Percentiles rank a stretch among this genome's conserved stretches.
Conservation (phyloP, 2,797 vertebrate species). For the Gallirallus australis region DNA sequence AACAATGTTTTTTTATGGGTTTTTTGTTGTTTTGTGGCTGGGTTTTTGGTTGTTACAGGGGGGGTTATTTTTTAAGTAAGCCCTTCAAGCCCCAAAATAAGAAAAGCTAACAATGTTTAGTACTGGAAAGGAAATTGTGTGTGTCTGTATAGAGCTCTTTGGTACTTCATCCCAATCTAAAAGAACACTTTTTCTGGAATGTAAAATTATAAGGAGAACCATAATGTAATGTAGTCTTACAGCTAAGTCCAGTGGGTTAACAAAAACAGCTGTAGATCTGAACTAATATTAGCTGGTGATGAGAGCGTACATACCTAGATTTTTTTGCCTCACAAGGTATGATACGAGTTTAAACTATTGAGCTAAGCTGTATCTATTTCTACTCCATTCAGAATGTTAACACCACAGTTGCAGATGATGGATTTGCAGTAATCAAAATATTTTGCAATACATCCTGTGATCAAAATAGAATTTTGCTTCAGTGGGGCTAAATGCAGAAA, state of each 20-base stretch:
- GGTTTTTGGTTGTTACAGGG: accelerated
- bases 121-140: background rate
- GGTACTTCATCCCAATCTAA: background rate
- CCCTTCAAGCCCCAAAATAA: background rate
- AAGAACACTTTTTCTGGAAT: background rate
- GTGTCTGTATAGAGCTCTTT: background rate
- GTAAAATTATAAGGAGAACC: background rate
- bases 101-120: background rate
- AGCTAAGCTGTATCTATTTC: slow-evolving; percentile 54
- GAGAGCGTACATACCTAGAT: slow-evolving; percentile 3
- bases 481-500: background rate
- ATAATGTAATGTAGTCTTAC: background rate
- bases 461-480: slow-evolving; percentile 63
- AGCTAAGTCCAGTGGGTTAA: background rate
- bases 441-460: slow-evolving; percentile 47
- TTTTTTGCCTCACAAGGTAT: slow-evolving; percentile 63
- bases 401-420: slow-evolving; percentile 17
- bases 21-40: background rate
- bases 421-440: slow-evolving; percentile 46
- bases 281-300: slow-evolving; percentile 65
- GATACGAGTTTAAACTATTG: slow-evolving; percentile 64
- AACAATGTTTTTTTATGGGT: background rate
- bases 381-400: slow-evolving; percentile 20
- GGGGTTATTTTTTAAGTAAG: background rate
- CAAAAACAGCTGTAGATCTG: background rate